These are phyloP conservation scores for Opisthocomus hoazin DNA, from an alignment of 2,113 vertebrate genomes.

Conservation along the genomic window DNA sequence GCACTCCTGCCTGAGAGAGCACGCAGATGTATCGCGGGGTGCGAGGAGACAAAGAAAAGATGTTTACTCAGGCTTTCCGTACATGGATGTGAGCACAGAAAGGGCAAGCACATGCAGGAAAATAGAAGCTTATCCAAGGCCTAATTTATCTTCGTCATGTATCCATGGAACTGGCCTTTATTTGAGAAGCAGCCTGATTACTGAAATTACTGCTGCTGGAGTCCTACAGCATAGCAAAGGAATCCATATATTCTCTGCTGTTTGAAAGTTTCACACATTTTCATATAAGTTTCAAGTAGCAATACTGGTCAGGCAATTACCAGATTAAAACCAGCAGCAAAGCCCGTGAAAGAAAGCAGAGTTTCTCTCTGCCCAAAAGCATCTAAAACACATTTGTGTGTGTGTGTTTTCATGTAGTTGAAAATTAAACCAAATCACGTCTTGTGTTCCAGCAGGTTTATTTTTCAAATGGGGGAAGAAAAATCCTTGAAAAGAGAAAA, in stretches of 20 bases:
- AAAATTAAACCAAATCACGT: not conserved
- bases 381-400: not conserved
- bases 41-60: not conserved
- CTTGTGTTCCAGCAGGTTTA: not conserved
- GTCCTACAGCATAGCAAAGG: constrained; percentile 4
- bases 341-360: not conserved
- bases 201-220: constrained; percentile 36
- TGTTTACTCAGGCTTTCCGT: constrained; percentile 24
- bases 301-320: constrained; percentile 43
- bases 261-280: not conserved
- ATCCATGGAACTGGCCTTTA: constrained; percentile 65
- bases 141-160: constrained; percentile 67
- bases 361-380: not conserved
- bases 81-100: not conserved
- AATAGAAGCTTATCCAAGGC: not conserved
- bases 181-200: constrained; percentile 68
- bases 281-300: constrained; percentile 1
- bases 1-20: not conserved
- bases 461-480: not conserved
- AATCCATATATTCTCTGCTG: not conserved
- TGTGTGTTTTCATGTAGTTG: not conserved
- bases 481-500: not conserved
- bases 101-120: constrained; percentile 32
- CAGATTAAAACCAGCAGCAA: not conserved
- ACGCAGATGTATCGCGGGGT: not conserved